phyloP scores from a whole-genome alignment of 2,797 vertebrate species.

The Sebastes goodei region DNA sequence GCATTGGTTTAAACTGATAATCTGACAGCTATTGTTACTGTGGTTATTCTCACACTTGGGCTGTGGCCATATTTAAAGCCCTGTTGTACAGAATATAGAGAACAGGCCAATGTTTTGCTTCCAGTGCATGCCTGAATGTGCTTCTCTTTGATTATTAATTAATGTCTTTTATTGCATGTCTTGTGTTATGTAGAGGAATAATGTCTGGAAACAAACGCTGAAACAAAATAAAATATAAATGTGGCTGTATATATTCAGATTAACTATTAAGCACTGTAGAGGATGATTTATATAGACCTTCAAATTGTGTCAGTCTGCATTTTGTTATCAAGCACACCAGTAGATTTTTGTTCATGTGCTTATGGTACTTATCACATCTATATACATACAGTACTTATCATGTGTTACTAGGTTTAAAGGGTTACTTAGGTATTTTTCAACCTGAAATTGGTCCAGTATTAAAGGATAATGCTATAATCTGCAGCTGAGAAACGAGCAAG shows the following conservation, averaged over 20 bases:
- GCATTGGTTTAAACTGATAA: slow-evolving; percentile 50
- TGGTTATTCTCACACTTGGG: slow-evolving; percentile 30
- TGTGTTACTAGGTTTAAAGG: not conserved
- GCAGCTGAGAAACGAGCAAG: too few relatives aligned
- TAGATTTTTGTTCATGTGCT: not conserved
- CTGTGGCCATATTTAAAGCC: slow-evolving; percentile 36
- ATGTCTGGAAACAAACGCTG: not conserved
- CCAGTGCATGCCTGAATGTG: slow-evolving; percentile 13
- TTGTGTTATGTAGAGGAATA: slow-evolving; percentile 3
- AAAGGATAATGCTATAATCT: too few relatives aligned
- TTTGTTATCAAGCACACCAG: not conserved
- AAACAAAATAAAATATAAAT: slow-evolving; percentile 29
- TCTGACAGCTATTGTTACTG: slow-evolving; percentile 64
- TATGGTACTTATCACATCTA: not conserved
- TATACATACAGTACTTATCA: not conserved
- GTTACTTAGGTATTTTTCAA: too few relatives aligned
- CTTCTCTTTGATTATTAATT: slow-evolving; percentile 44
- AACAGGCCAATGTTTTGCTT: slow-evolving; percentile 5
- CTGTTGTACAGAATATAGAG: slow-evolving; percentile 8
- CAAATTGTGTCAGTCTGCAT: not conserved
- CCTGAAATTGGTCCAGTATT: too few relatives aligned
- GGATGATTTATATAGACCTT: not conserved
- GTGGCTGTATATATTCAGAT: slow-evolving; percentile 1
- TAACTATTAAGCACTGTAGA: slow-evolving; percentile 10
- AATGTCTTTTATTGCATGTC: slow-evolving; percentile 7